Evolutionary conservation across 2,797 vertebrate genomes (phyloP).

Genomic region (Limosa lapponica): DNA sequence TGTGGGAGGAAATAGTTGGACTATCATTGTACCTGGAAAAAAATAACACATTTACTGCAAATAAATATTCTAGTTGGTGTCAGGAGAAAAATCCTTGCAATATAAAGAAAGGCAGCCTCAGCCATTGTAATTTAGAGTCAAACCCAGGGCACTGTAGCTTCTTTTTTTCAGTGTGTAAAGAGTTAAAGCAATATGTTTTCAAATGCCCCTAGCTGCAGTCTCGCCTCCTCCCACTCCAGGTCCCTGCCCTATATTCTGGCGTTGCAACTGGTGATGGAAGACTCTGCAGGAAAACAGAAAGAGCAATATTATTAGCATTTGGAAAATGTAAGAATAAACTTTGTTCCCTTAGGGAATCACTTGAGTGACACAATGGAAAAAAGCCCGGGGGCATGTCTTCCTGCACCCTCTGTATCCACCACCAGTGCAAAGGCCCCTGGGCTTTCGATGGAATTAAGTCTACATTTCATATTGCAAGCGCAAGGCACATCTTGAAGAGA

Average conservation of each 20-base stretch:
- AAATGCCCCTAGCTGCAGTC: background rate
- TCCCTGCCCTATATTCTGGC: background rate
- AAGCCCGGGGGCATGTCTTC: background rate
- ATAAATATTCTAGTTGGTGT: background rate
- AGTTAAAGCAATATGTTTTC: background rate
- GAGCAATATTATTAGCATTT: background rate
- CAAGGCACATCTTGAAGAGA: background rate
- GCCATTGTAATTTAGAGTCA: background rate
- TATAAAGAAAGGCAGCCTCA: background rate
- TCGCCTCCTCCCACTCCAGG: background rate
- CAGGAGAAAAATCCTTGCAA: background rate
- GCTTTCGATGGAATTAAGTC: background rate
- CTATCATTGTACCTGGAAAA: background rate
- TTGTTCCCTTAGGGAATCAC: background rate
- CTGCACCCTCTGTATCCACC: background rate
- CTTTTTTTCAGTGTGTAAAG: background rate
- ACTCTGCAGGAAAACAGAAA: background rate
- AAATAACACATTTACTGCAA: background rate
- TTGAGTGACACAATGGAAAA: slow-evolving; percentile 50
- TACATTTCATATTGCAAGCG: background rate
- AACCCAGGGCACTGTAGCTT: background rate
- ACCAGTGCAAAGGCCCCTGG: background rate
- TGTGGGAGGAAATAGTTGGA: background rate
- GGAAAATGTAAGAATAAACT: slow-evolving; percentile 12
- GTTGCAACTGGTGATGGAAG: background rate